Evolutionary conservation across 2,113 vertebrate genomes (phyloP).

Genomic region (Notarius quadriscutis): DNA sequence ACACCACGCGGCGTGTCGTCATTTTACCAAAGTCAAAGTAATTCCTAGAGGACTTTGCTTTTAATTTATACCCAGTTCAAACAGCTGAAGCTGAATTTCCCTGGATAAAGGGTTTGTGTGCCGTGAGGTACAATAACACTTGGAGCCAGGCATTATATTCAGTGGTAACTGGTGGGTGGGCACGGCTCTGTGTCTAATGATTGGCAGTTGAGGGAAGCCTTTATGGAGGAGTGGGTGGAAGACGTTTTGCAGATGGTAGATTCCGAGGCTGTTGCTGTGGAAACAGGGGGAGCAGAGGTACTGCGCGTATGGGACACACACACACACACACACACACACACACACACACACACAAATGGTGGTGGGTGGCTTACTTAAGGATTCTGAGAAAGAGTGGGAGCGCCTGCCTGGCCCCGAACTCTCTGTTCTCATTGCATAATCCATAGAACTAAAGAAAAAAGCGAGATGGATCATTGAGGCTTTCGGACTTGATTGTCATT

Average conservation of each 20-base stretch:
- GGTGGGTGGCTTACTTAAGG: conserved; percentile 71
- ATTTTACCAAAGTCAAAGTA: conserved; percentile 18
- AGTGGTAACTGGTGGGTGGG: conserved; percentile 64
- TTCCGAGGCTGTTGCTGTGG: conserved; percentile 81
- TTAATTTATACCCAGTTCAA: not conserved
- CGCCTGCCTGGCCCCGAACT: conserved; percentile 65
- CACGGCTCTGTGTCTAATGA: conserved; percentile 66
- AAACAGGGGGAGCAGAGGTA: conserved; percentile 74
- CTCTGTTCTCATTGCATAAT: conserved; percentile 69
- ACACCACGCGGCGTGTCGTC: not conserved
- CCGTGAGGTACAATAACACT: not conserved
- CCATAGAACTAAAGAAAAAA: conserved; percentile 52
- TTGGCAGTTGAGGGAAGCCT: conserved; percentile 72
- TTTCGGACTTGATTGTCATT: conserved; percentile 69
- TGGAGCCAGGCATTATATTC: conserved; percentile 64
- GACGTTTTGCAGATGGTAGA: conserved; percentile 67
- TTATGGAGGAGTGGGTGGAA: conserved; percentile 70
- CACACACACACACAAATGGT: conserved; percentile 32
- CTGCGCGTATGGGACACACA: conserved; percentile 37
- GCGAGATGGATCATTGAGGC: conserved; percentile 65
- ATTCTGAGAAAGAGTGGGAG: conserved; percentile 73
- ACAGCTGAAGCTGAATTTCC: not conserved
- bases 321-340: too few relatives aligned
- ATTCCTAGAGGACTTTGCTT: not conserved
- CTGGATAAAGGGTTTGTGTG: not conserved